These are phyloP conservation scores for Poeciliopsis retropinna DNA, from an alignment of 2,113 vertebrate genomes.

Conservation along the genomic window DNA sequence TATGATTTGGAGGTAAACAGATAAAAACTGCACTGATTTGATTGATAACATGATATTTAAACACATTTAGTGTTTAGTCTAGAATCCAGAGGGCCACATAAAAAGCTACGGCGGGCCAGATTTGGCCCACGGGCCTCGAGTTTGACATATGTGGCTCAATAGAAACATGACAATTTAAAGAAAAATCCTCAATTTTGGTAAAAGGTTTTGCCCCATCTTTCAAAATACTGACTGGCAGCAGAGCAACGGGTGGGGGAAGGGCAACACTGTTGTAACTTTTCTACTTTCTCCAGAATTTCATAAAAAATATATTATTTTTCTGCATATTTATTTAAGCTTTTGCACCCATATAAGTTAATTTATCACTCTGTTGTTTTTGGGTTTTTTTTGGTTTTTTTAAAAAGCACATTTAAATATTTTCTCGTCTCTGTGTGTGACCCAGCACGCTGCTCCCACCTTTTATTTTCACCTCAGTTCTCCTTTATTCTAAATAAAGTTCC, in stretches of 20 bases:
- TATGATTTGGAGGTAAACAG: too few relatives aligned
- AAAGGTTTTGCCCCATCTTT: background rate
- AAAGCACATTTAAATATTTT: conserved; percentile 23
- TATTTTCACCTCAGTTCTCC: conserved; percentile 58
- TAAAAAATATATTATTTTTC: background rate
- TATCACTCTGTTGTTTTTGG: conserved; percentile 49
- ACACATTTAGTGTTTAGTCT: too few relatives aligned
- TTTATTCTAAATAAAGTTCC: conserved; percentile 67
- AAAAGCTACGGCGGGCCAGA: too few relatives aligned
- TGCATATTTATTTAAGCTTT: conserved; percentile 59
- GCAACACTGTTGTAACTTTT: background rate
- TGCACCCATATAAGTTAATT: conserved; percentile 43
- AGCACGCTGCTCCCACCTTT: conserved; percentile 30
- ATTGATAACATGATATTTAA: too few relatives aligned
- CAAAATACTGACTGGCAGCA: background rate
- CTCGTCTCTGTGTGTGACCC: conserved; percentile 14
- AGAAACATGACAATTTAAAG: too few relatives aligned
- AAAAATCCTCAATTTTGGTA: too few relatives aligned
- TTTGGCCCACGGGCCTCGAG: too few relatives aligned
- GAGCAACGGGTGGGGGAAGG: background rate
- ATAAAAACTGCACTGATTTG: too few relatives aligned
- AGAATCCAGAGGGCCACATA: too few relatives aligned
- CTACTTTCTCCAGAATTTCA: background rate
- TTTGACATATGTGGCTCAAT: too few relatives aligned
- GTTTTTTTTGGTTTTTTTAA: background rate